These are phyloP conservation scores for Morpho helenor DNA, from an alignment of 2,888 invertebrate species.

Conservation along the genomic window DNA sequence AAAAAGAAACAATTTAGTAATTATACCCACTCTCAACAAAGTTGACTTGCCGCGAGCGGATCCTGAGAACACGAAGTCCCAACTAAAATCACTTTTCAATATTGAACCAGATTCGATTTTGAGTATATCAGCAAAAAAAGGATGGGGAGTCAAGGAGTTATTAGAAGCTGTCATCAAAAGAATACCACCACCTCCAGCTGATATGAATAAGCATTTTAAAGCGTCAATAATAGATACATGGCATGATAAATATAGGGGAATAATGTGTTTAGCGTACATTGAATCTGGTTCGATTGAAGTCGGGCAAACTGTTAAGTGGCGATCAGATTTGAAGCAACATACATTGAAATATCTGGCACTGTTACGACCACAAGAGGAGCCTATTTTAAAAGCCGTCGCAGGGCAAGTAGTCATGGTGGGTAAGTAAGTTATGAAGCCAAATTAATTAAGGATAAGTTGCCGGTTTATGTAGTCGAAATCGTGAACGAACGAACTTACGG, in stretches of 20 bases:
- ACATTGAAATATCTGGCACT: slow-evolving; percentile 89
- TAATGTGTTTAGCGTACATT: slow-evolving; percentile 87
- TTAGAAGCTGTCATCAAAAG: slow-evolving; percentile 87
- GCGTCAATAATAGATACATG: slow-evolving; percentile 96
- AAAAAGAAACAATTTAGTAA: slow-evolving; percentile 86
- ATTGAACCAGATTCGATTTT: slow-evolving; percentile 86
- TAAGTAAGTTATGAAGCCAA: slow-evolving; percentile 38
- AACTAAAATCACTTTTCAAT: slow-evolving; percentile 89
- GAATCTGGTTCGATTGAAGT: slow-evolving; percentile 85
- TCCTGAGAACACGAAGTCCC: slow-evolving; percentile 88
- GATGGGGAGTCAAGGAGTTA: slow-evolving; percentile 89
- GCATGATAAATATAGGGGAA: slow-evolving; percentile 93
- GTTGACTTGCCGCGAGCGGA: slow-evolving; percentile 95
- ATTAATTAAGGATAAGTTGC: not conserved
- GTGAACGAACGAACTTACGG: no score
- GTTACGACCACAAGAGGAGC: slow-evolving; percentile 86
- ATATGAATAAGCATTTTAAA: slow-evolving; percentile 81
- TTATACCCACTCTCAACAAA: slow-evolving; percentile 97
- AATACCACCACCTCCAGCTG: slow-evolving; percentile 86
- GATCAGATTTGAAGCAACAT: slow-evolving; percentile 85
- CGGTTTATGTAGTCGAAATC: no score
- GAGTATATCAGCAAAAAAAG: slow-evolving; percentile 95
- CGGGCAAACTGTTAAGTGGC: slow-evolving; percentile 88
- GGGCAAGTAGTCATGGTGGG: slow-evolving; percentile 96
- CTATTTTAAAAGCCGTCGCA: slow-evolving; percentile 83